Evolutionary conservation across 2,797 vertebrate species (phyloP).

Genomic region (Bucorvus abyssinicus): DNA sequence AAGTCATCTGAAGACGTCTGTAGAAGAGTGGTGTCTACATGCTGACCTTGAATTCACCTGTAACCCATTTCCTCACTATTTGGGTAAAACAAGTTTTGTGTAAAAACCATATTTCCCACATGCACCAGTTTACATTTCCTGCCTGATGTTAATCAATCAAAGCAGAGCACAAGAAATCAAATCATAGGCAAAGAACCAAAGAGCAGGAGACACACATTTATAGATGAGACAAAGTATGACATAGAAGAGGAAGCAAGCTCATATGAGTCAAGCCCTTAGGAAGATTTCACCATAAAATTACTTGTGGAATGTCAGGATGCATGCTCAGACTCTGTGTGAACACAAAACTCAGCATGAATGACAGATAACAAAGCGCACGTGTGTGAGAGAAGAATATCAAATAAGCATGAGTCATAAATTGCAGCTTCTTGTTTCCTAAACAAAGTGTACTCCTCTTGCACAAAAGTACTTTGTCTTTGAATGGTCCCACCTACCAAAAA

Average conservation of each 20-base stretch:
- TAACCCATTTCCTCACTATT: neutral
- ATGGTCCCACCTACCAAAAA: accelerated
- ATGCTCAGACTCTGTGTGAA: neutral
- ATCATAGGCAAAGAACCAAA: neutral
- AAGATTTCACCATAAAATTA: neutral
- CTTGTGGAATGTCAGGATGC: neutral
- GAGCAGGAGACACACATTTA: neutral
- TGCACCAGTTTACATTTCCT: neutral
- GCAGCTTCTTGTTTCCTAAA: neutral
- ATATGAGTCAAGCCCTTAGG: neutral
- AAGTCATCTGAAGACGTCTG: neutral
- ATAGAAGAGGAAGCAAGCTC: neutral
- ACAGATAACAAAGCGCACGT: neutral
- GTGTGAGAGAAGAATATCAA: neutral
- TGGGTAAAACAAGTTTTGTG: neutral
- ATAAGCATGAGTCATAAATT: neutral
- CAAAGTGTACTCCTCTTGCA: neutral
- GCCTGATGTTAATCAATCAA: neutral
- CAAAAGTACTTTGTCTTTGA: neutral
- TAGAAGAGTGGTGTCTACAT: neutral
- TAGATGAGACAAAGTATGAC: neutral
- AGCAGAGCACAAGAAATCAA: neutral
- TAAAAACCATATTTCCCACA: neutral
- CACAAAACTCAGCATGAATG: neutral
- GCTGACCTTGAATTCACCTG: neutral